A percentile compares a stretch with the other conserved stretches of the same genome.
Conservation (phyloP, 1,140 invertebrate genomes). For the Polypedilum vanderplanki region DNA sequence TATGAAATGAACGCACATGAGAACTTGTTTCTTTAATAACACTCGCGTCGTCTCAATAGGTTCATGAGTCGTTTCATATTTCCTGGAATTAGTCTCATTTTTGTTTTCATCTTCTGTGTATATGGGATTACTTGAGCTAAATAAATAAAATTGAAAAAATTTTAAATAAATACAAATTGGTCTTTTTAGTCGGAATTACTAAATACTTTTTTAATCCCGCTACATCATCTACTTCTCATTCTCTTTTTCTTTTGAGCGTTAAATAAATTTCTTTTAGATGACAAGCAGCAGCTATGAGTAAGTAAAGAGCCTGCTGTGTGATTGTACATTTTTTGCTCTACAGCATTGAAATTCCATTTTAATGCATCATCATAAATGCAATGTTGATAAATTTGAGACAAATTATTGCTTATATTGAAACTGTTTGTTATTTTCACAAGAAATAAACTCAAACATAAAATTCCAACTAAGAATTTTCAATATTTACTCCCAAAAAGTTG, state of each 20-base stretch:
- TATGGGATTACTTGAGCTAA: conserved; percentile 11
- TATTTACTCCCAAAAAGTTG: no score
- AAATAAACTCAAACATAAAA: no score
- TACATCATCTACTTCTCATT: neutral
- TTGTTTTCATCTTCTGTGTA: conserved; percentile 5
- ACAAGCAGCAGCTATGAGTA: neutral
- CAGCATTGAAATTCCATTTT: no score
- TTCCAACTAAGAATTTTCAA: no score
- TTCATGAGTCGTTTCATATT: neutral
- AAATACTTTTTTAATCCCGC: neutral
- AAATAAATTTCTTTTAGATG: no score
- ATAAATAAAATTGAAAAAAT: neutral
- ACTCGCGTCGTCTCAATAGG: neutral
- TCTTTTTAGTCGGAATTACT: neutral
- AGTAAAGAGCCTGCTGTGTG: neutral
- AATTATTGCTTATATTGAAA: no score
- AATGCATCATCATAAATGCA: no score
- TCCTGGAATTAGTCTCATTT: neutral
- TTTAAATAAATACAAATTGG: conserved; percentile 8
- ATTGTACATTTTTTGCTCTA: no score
- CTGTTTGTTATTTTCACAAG: no score
- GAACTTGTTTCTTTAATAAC: neutral
- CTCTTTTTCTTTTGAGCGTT: neutral
- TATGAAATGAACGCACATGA: neutral
- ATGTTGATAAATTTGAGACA: no score